Evolutionary conservation across 1,140 invertebrate genomes (phyloP).

Genomic region (Acromyrmex charruanus): DNA sequence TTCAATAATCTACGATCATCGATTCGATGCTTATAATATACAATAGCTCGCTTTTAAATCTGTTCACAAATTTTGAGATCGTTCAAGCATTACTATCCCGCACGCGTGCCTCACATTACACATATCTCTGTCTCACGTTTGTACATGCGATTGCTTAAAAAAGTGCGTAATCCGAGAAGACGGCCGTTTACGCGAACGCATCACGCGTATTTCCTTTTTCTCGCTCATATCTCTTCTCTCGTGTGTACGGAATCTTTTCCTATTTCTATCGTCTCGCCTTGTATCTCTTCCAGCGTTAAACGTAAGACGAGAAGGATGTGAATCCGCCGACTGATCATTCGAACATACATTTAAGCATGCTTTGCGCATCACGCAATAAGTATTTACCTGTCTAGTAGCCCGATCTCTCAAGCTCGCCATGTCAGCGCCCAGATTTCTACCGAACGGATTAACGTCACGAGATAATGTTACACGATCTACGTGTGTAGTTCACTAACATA

Average conservation of each 20-base stretch:
- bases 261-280: slow-evolving; percentile 4
- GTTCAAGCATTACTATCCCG: slow-evolving; percentile 45
- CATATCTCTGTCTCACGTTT: not conserved
- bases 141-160: slow-evolving; percentile 58
- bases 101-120: slow-evolving; percentile 49
- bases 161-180: slow-evolving; percentile 77
- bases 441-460: slow-evolving; percentile 53
- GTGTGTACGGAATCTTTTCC: slow-evolving; percentile 19
- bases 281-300: slow-evolving; percentile 50
- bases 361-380: slow-evolving; percentile 17
- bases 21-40: slow-evolving; percentile 64
- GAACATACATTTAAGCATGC: not conserved
- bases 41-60: slow-evolving; percentile 24
- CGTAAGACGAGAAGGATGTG: slow-evolving; percentile 43
- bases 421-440: slow-evolving; percentile 52
- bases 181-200: slow-evolving; percentile 57
- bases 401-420: slow-evolving; percentile 21
- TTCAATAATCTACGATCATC: not conserved
- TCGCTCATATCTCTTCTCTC: slow-evolving; percentile 47
- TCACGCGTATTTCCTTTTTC: not conserved
- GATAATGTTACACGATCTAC: slow-evolving; percentile 38
- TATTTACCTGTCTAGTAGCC: slow-evolving; percentile 36
- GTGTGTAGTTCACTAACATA: not conserved
- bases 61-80: slow-evolving; percentile 57
- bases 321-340: not conserved